phyloP scores from a whole-genome alignment of 2,888 invertebrate genomes.

The Caenorhabditis doughertyi region DNA sequence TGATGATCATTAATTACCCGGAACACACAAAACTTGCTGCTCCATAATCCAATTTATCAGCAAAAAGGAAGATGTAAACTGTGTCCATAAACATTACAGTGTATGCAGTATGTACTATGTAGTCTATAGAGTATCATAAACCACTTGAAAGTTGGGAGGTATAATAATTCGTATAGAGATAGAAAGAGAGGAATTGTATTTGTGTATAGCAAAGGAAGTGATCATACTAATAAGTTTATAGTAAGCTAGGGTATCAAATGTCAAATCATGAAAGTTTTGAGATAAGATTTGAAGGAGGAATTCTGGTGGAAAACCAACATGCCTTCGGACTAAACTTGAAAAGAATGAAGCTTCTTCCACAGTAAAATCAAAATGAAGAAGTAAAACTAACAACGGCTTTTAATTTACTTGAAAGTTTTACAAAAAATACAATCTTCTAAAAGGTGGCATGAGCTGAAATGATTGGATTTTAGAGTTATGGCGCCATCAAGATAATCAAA shows the following conservation, averaged over 20 bases:
- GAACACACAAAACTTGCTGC: conserved; percentile 42
- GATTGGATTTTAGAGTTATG: neutral
- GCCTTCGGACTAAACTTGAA: too few species aligned
- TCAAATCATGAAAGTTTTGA: neutral
- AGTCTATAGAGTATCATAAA: conserved; percentile 25
- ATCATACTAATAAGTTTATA: neutral
- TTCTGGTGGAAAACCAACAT: too few species aligned
- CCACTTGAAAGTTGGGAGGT: conserved; percentile 5
- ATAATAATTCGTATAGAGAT: neutral
- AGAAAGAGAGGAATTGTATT: neutral
- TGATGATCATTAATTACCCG: conserved; percentile 57
- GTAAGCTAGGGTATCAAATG: neutral
- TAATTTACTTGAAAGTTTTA: neutral
- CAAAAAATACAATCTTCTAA: conserved; percentile 1
- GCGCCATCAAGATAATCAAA: too few species aligned
- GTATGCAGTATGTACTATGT: conserved; percentile 21
- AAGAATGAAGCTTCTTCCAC: too few species aligned
- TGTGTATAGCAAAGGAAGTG: conserved; percentile 4
- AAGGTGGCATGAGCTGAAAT: neutral
- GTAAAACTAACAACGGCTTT: neutral
- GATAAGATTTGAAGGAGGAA: neutral
- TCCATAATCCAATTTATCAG: conserved; percentile 17
- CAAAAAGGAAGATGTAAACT: neutral
- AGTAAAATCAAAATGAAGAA: neutral
- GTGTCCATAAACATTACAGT: conserved; percentile 16